Evolutionary conservation across 1,140 invertebrate species (phyloP), one percentile per base, ranked within the genome.

Genomic region (Orchesella cincta): DNA sequence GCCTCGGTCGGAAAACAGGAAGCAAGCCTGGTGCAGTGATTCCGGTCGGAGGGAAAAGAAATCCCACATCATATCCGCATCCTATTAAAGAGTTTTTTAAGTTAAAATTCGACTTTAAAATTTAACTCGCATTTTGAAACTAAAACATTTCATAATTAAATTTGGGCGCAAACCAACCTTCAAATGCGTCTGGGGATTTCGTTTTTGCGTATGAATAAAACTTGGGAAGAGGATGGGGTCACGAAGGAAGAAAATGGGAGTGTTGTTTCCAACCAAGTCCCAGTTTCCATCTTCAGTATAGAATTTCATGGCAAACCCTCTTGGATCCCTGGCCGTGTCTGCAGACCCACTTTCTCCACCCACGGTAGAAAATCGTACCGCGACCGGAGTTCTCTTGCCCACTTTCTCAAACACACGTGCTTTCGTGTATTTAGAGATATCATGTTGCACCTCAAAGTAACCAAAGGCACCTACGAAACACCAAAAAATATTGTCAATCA

Each of bases 361-460:
- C 0, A 96, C 94, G 71, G 93, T 93, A 0, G 94, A 96, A 84
- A 94, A 97, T 74, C 95, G 86, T 36, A 94, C 88, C 39, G 89
- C 92, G n/a, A 95, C 85, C 0, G 92, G 92, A n/a, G 94, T 97
- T 80, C 88, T 90, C 84, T 97, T 96, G 31, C 94, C 95, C 62
- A 96, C 88, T 62, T 88, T 85, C 46, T 91, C 90, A 85, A 98
- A 97, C 0, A 96, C 84, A 71, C 90, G 90, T 0, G 94, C 93
- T 78, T 93, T 94, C 52, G 87, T 89, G 83, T 95, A 96, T 78
- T 92, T 91, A 0, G 89, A 90, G 31, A 98, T 94, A 83, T 97
- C 93, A 83, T 97, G 91, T 0, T 94, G 97, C 3, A 95, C 92
- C 86, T 98, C 95, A 85, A 98, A 97, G 84, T 96, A 96, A 1